These are phyloP conservation scores for Punctoribates punctum DNA, from an alignment of 2,888 invertebrate species.

Conservation along the genomic window DNA sequence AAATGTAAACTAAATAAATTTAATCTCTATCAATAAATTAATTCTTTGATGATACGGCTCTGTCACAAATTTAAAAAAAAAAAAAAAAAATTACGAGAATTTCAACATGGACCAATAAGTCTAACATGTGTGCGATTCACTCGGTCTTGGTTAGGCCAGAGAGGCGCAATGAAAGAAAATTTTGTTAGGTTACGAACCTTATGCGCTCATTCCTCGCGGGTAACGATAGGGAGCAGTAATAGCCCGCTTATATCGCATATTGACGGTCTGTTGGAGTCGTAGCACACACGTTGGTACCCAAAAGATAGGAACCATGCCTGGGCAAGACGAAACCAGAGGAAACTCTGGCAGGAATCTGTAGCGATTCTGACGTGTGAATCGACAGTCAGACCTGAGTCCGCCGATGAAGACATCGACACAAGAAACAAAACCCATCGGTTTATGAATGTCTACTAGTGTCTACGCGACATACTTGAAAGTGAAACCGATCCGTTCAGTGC, in stretches of 20 bases:
- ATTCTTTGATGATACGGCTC: no score
- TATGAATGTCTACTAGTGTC: no score
- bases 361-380: conserved; percentile 75
- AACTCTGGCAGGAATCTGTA: conserved; percentile 68
- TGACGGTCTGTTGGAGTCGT: conserved; percentile 56
- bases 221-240: conserved; percentile 36
- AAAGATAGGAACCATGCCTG: conserved; percentile 71
- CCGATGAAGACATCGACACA: no score
- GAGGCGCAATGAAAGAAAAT: conserved; percentile 67
- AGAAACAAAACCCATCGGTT: no score
- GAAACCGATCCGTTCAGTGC: no score
- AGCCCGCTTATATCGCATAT: conserved; percentile 26
- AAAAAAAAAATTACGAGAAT: no score
- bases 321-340: conserved; percentile 67
- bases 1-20: no score
- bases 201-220: conserved; percentile 53
- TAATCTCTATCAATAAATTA: no score
- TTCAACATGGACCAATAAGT: conserved; percentile 74
- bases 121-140: conserved; percentile 68
- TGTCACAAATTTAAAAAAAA: no score
- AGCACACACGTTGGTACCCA: conserved; percentile 68
- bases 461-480: no score
- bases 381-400: conserved; percentile 71
- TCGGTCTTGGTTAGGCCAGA: conserved; percentile 60
- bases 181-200: conserved; percentile 52